These are phyloP conservation scores for Salarias fasciatus DNA, from an alignment of 2,797 vertebrate genomes.

Conservation along the genomic window DNA sequence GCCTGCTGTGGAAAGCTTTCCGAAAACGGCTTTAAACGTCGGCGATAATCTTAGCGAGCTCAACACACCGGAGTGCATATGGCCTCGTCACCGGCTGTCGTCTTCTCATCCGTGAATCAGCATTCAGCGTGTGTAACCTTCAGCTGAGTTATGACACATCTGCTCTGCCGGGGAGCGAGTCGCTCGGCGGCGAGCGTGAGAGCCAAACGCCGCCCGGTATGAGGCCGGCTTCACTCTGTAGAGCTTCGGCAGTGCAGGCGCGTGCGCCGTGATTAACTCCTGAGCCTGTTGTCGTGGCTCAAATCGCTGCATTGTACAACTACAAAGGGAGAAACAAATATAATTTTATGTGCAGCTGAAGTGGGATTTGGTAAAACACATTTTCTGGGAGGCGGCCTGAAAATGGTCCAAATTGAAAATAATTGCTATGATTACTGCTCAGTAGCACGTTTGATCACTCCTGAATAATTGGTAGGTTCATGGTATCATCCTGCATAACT, in stretches of 20 bases:
- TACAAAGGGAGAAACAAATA: neutral
- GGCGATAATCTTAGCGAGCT: neutral
- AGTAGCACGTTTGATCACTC: constrained; percentile 28
- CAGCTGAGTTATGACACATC: constrained; percentile 37
- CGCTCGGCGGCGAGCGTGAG: neutral
- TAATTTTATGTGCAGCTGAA: neutral
- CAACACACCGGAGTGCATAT: constrained; percentile 3
- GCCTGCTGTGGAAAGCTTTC: no score
- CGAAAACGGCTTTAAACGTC: neutral
- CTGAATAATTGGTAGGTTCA: constrained; percentile 15
- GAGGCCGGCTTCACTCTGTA: neutral
- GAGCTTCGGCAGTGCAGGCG: neutral
- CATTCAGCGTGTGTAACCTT: constrained; percentile 29
- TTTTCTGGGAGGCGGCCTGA: neutral
- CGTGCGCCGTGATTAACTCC: neutral
- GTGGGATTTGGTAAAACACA: constrained; percentile 19
- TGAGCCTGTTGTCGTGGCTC: constrained; percentile 3
- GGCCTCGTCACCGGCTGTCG: constrained; percentile 15
- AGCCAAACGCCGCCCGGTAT: no score
- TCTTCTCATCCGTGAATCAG: constrained; percentile 32
- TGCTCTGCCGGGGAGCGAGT: constrained; percentile 21
- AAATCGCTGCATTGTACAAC: neutral
- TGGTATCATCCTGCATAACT: constrained; percentile 31
- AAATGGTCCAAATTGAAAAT: constrained; percentile 11
- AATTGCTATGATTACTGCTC: constrained; percentile 5